Percentiles rank a stretch among this genome's conserved stretches.
These are phyloP conservation scores for Drosophila borealis DNA, from an alignment of 2,888 invertebrate species.

Conservation along the genomic window DNA sequence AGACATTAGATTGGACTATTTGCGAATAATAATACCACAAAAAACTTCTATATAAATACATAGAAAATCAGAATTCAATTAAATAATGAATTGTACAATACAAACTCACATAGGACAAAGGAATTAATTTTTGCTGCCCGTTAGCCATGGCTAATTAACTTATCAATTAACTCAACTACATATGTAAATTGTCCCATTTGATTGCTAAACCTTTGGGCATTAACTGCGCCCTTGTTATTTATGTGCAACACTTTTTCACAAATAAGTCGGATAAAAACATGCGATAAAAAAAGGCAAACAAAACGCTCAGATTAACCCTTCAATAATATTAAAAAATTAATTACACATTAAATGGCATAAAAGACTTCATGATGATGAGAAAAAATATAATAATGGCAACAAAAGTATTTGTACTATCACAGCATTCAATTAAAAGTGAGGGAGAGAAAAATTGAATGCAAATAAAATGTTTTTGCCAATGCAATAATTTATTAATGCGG, in stretches of 20 bases:
- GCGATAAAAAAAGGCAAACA: slow-evolving; percentile 8
- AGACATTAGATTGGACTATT: not conserved
- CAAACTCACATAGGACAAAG: too few species aligned
- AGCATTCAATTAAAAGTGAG: slow-evolving; percentile 5
- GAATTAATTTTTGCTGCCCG: slow-evolving; percentile 15
- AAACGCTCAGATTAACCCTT: slow-evolving; percentile 34
- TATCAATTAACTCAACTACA: slow-evolving; percentile 41
- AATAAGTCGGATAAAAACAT: not conserved
- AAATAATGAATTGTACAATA: not conserved
- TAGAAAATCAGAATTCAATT: slow-evolving; percentile 1
- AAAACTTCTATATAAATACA: not conserved
- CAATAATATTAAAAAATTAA: slow-evolving; percentile 61
- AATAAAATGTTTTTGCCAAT: slow-evolving; percentile 33
- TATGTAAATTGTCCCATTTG: slow-evolving; percentile 21
- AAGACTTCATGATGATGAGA: slow-evolving; percentile 8
- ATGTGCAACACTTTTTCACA: slow-evolving; percentile 8
- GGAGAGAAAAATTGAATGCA: not conserved
- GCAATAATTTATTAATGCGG: slow-evolving; percentile 52
- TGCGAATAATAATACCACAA: too few species aligned
- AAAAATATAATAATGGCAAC: slow-evolving; percentile 10
- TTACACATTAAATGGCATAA: slow-evolving; percentile 54
- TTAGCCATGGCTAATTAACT: slow-evolving; percentile 43
- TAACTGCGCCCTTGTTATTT: slow-evolving; percentile 6
- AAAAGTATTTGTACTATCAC: slow-evolving; percentile 25
- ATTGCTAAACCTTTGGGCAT: not conserved